Base-by-base conservation (phyloP, 2,113 vertebrate species). In the Gila orcuttii region DNA sequence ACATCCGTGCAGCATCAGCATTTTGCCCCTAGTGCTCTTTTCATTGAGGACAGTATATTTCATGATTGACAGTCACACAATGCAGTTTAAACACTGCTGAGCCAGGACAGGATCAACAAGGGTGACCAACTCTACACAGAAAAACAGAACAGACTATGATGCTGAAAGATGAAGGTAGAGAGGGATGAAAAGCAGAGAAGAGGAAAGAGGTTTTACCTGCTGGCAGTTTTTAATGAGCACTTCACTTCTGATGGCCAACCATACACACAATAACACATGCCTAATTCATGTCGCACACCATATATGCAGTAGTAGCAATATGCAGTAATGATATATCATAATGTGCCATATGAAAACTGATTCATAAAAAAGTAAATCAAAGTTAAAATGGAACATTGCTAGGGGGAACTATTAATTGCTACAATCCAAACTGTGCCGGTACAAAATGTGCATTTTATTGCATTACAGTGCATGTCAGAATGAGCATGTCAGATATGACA, bases 171-270 rank as follows among this genome's bases (percentile, higher is more conserved):
- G 36, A 84, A 68, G 64, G 57, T 50, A 85, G 69, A 19, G 33
- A 59, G 57, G 62, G 55, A 86, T 64, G 45, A 75, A 36, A 79
- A 76, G 73, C 75, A 31, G 50, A 79, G 47, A 85, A 62, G 36
- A 78, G 80, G 68, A 78, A 78, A 64, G 25, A 77, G 76, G 28
- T 62, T 83, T 50, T 89, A 95, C 96, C 96, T 95, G 93, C 94
- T 95, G 77, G 95, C 95, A 88, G 93, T 95, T 93, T 96, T 96
- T 79, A 93, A 94, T 28, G 95, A 96, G 90, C 90, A 95, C 86
- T 79, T 95, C 88, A 73, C 15, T 96, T 62, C 69, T 78, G 31
- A 87, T 50, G 33, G 7, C 73, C 42, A 82, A 33, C 39, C 71
- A 64, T 23, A 74, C 78, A 74, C 83, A 66, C 60, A 86, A 47